Percentiles rank a stretch among this genome's conserved stretches.
phyloP scores from a whole-genome alignment of 2,888 invertebrate genomes.

The Drosophila flavopinicola region DNA sequence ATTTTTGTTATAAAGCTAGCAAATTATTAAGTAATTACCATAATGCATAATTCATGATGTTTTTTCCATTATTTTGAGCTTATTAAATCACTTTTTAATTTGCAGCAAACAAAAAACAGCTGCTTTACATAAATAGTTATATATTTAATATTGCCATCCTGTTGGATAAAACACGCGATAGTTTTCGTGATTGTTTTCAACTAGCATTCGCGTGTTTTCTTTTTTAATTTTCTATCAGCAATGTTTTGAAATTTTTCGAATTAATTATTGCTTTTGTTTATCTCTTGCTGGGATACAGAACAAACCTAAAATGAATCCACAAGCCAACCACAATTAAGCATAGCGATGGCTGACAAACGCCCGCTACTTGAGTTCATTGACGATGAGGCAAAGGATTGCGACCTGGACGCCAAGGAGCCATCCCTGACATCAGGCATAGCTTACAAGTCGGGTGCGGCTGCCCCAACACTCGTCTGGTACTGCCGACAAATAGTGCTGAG shows the following conservation, averaged over 20 bases:
- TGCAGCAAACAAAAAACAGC: neutral
- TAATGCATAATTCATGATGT: slow-evolving; percentile 9
- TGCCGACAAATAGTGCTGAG: slow-evolving; percentile 57
- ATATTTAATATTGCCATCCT: neutral
- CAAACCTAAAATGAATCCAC: slow-evolving; percentile 1
- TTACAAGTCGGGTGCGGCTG: slow-evolving; percentile 7
- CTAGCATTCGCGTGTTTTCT: neutral
- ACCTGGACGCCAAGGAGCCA: slow-evolving; percentile 9
- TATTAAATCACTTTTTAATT: slow-evolving; percentile 5
- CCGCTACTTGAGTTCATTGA: slow-evolving; percentile 24
- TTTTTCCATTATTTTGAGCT: neutral
- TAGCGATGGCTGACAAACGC: slow-evolving; percentile 36
- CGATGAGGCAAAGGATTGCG: slow-evolving; percentile 3
- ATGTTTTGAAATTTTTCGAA: neutral
- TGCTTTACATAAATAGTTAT: neutral
- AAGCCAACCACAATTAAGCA: neutral
- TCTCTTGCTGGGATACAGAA: neutral
- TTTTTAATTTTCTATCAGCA: neutral
- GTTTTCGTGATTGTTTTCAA: neutral
- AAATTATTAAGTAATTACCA: slow-evolving; percentile 5
- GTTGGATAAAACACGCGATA: neutral
- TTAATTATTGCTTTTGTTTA: neutral
- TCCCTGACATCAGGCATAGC: slow-evolving; percentile 10
- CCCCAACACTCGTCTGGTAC: slow-evolving; percentile 33
- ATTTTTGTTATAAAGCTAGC: neutral